Conservation (phyloP, 2,888 invertebrate species). For the Nomada flava region DNA sequence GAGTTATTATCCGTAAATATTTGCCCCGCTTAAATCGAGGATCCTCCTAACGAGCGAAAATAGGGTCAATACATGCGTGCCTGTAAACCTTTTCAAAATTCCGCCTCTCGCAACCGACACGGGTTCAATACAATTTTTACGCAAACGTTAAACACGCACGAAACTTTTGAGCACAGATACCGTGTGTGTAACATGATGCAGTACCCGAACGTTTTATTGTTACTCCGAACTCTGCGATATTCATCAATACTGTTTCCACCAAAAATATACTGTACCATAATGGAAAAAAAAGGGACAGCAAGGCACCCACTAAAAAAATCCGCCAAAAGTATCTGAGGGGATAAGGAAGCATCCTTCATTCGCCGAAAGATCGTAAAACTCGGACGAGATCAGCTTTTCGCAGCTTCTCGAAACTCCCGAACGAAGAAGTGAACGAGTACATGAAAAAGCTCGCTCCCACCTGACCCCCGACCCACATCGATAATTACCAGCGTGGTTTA, state of each 20-base stretch:
- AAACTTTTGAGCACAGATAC: too few relatives aligned
- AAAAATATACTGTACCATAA: background rate
- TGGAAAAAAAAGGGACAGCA: background rate
- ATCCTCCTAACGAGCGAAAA: constrained; percentile 1
- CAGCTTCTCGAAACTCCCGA: background rate
- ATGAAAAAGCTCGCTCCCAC: constrained; percentile 3
- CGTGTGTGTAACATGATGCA: too few relatives aligned
- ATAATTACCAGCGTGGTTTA: constrained; percentile 14
- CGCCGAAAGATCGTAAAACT: constrained; percentile 4
- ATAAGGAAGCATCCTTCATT: background rate
- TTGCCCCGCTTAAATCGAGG: background rate
- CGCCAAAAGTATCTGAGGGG: background rate
- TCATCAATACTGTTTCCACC: too few relatives aligned
- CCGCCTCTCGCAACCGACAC: background rate
- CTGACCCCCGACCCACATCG: constrained; percentile 16
- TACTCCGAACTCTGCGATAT: too few relatives aligned
- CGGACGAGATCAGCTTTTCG: constrained; percentile 4
- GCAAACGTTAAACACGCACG: background rate
- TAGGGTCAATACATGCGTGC: constrained; percentile 2
- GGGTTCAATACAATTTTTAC: background rate
- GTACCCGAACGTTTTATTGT: too few relatives aligned
- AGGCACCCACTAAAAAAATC: too few relatives aligned
- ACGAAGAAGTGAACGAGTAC: constrained; percentile 3
- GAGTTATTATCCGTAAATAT: constrained; percentile 12
- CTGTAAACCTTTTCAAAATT: background rate